Conservation (phyloP, 2,797 vertebrate species). For the Sebastes diploproa region DNA sequence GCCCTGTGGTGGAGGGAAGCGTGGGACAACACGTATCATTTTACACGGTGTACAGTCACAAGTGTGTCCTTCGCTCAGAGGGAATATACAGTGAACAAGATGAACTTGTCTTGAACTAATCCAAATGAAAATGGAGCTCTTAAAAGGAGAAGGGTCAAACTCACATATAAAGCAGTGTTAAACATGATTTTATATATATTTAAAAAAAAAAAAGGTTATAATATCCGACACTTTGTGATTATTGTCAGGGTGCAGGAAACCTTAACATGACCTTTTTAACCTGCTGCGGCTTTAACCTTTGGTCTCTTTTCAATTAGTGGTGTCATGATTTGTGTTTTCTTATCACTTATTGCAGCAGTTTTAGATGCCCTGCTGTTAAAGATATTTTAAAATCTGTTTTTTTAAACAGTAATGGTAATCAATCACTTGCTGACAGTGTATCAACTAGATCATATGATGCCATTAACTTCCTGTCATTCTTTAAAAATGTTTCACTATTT, state of each 20-base stretch:
- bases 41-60: conserved; percentile 59
- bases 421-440: background rate
- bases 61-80: conserved; percentile 38
- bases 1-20: background rate
- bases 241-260: background rate
- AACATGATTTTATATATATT: background rate
- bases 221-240: background rate
- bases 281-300: background rate
- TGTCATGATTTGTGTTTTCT: background rate
- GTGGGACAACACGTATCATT: conserved; percentile 21
- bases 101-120: background rate
- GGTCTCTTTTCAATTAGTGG: background rate
- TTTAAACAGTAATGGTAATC: background rate
- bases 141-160: background rate
- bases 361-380: background rate
- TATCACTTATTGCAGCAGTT: background rate
- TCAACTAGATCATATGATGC: background rate
- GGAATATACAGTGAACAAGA: conserved; percentile 23
- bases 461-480: background rate
- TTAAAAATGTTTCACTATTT: background rate
- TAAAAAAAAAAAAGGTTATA: too few species aligned
- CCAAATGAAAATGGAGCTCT: background rate
- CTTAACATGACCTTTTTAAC: too few species aligned
- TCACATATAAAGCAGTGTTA: background rate
- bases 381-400: background rate